Evolutionary conservation across 2,797 vertebrate species (phyloP).

Genomic region (Phrynocephalus vlangalii): DNA sequence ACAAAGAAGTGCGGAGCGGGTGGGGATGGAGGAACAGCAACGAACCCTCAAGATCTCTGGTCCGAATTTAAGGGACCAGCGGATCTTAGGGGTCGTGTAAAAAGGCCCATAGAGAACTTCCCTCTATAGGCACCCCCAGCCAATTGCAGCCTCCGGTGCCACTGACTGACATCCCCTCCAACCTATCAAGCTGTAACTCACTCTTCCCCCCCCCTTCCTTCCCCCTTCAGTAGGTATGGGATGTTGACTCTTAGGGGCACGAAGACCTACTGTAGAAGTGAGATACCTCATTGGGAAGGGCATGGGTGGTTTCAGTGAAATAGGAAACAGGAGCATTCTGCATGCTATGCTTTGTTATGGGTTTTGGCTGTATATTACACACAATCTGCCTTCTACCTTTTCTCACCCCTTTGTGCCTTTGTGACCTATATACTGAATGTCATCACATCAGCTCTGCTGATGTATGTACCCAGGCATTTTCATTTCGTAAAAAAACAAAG

Average conservation of each 20-base stretch:
- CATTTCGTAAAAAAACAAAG: background rate
- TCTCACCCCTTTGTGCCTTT: background rate
- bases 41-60: too few species aligned
- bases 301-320: background rate
- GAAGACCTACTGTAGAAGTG: background rate
- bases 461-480: background rate
- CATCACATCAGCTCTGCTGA: constrained; percentile 14
- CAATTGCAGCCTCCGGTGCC: too few species aligned
- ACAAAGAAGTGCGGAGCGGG: too few species aligned
- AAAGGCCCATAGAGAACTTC: too few species aligned
- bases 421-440: background rate
- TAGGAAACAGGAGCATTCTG: background rate
- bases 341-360: background rate
- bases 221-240: too few species aligned
- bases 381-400: background rate
- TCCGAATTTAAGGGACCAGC: too few species aligned
- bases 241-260: background rate
- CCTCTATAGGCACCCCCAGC: too few species aligned
- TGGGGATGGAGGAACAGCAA: too few species aligned
- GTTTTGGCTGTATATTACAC: background rate
- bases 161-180: too few species aligned
- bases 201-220: too few species aligned
- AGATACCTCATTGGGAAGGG: background rate
- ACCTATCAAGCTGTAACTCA: too few species aligned
- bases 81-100: too few species aligned